Percentiles rank a stretch among this genome's conserved stretches.
These are phyloP conservation scores for Pseudochirops corinnae DNA, from an alignment of 2,797 vertebrate species.

Conservation along the genomic window DNA sequence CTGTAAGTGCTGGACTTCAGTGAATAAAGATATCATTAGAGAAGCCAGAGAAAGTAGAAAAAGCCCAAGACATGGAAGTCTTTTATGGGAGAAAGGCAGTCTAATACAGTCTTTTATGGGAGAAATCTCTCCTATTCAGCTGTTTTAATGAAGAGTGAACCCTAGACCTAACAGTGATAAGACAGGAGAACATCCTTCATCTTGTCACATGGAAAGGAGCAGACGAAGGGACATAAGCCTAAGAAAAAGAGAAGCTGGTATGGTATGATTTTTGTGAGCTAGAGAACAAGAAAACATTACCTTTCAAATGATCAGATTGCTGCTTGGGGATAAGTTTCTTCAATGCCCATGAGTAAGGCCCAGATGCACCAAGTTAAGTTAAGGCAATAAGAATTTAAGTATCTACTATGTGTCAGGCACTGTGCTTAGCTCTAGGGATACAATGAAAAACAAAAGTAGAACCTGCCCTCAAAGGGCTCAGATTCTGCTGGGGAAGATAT, in stretches of 20 bases:
- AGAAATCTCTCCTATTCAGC: background rate
- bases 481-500: too few relatives aligned
- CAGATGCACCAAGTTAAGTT: background rate
- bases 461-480: background rate
- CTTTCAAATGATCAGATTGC: background rate
- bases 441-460: background rate
- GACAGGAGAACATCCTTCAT: background rate
- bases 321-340: background rate
- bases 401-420: background rate
- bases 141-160: background rate
- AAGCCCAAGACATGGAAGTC: background rate
- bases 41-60: background rate
- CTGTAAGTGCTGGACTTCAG: too few relatives aligned
- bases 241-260: background rate
- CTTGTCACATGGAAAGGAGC: background rate
- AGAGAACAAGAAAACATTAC: background rate
- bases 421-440: background rate
- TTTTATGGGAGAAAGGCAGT: background rate
- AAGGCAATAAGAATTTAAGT: background rate
- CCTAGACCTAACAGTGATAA: background rate
- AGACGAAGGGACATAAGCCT: background rate
- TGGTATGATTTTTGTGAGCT: rapidly evolving
- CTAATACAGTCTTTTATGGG: background rate
- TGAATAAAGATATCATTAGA: background rate
- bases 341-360: background rate